Evolutionary conservation across 2,113 vertebrate genomes (phyloP).

Genomic region (Microcebus jonahi): DNA sequence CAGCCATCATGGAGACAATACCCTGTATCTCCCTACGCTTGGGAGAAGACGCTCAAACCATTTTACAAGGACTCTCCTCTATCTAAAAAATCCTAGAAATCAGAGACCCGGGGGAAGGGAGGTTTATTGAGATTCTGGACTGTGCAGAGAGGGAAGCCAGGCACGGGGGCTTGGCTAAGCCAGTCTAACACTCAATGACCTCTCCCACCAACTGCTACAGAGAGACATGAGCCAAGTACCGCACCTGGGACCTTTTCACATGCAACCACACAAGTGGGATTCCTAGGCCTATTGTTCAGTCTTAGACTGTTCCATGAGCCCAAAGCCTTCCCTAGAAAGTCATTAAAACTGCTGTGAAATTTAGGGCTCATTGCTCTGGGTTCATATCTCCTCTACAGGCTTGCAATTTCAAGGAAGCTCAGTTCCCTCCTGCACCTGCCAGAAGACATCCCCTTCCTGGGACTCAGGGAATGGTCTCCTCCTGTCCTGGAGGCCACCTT

Average conservation of each 20-base stretch:
- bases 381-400: neutral
- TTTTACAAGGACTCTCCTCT: neutral
- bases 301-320: neutral
- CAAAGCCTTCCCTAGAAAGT: neutral
- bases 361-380: neutral
- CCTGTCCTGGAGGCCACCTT: neutral
- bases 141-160: neutral
- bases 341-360: neutral
- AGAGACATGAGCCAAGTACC: neutral
- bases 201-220: neutral
- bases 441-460: neutral
- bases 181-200: neutral
- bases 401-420: neutral
- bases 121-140: neutral
- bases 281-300: neutral
- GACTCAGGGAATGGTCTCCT: neutral
- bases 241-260: neutral
- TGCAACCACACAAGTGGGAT: neutral
- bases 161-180: neutral
- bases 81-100: neutral
- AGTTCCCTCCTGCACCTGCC: neutral
- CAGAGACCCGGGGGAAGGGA: neutral
- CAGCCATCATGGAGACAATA: neutral
- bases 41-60: neutral
- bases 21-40: neutral